phyloP scores from a whole-genome alignment of 2,113 vertebrate species.

The western clawed frog (Xenopus tropicalis) region UCB_Xtro_10.0 CM004444.2:166370501-166371000 shows the following conservation, averaged over 20 bases:
- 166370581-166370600: slow-evolving; percentile 84
- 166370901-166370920: no score
- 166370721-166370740: slow-evolving; percentile 6
- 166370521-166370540: slow-evolving; percentile 82
- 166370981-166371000: no score
- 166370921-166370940: no score
- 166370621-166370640: slow-evolving; percentile 81
- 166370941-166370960: no score
- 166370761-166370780: slow-evolving; percentile 6
- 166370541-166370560: slow-evolving; percentile 78
- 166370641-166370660: slow-evolving; percentile 80
- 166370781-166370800: no score
- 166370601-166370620: slow-evolving; percentile 81
- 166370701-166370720: background rate
- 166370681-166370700: slow-evolving; percentile 23
- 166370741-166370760: slow-evolving; percentile 1
- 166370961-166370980: no score
- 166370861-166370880: no score
- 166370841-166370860: no score
- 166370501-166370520: slow-evolving; percentile 75
- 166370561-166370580: slow-evolving; percentile 86
- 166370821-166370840: no score
- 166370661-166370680: slow-evolving; percentile 77
- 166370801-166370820: no score
- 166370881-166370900: no score